Base-by-base conservation (phyloP, 1,140 invertebrate genomes). In the Bombus sibiricus region DNA sequence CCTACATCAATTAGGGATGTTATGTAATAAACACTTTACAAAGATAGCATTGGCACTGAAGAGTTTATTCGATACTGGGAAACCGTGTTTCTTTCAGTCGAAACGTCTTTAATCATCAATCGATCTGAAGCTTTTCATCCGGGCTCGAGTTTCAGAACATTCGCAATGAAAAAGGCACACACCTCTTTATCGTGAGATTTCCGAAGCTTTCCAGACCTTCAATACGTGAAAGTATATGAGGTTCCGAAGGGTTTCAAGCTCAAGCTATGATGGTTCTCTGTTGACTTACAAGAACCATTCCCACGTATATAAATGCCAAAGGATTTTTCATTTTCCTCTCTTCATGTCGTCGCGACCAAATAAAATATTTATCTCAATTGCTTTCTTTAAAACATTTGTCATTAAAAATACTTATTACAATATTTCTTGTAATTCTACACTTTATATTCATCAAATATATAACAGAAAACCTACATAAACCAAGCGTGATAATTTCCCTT, bases 291-390 rank as follows among this genome's bases (percentile, higher is more conserved):
- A 69, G 64, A 77, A 57, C 64, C 34, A 22, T 69, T 57, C 12
- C 15, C 43, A 15, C 71, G 47, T 53, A 75, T 22, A 41, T 78
- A 41, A 47, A 1, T 66, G 53, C 53, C 81, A 69, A 83, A 76
- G 81, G 62, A 83, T 53, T 68, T 69, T 76, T 68, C 81, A 83
- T 39, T 76, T 83, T 53, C 41, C 81, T 13, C 32, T 18, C 41
- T 47, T 74, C 18, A 2, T 69, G 15, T 18, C 22, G 28, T 28
- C 22, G 22, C 18, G 15, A 32, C 4, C 43, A 5, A 18, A 47
- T 5, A 5, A 62, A 73, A 62, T 32, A 62, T 82, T 64, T 74
- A n/a, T n/a, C n/a, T n/a, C 15, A 9, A 66, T 25, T 62, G 8
- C 28, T 32, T 8, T 15, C 22, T 25, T 64, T 18, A 6, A 37